These are phyloP conservation scores for Drosophila kambysellisi DNA, from an alignment of 2,888 invertebrate species.

Conservation along the genomic window DNA sequence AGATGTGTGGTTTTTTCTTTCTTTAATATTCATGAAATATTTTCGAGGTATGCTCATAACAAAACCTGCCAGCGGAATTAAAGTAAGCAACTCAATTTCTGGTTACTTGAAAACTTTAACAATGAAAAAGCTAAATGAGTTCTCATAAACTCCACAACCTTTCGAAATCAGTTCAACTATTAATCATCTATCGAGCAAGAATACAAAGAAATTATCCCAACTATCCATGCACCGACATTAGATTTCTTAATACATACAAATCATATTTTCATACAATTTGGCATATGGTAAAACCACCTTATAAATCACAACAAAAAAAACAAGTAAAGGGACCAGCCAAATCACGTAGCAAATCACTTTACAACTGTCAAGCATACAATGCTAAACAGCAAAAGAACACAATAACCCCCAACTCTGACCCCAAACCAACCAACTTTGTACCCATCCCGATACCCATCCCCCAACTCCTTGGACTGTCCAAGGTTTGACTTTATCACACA, in stretches of 20 bases:
- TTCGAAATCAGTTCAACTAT: constrained; percentile 6
- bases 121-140: not conserved
- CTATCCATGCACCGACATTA: constrained; percentile 26
- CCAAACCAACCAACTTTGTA: no score
- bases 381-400: constrained; percentile 35
- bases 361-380: constrained; percentile 74
- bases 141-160: constrained; percentile 1
- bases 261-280: constrained; percentile 66
- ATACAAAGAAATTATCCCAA: constrained; percentile 35
- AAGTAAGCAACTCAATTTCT: not conserved
- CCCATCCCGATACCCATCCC: not conserved
- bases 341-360: constrained; percentile 77
- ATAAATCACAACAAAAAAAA: not conserved
- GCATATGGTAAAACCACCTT: constrained; percentile 12
- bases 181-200: constrained; percentile 26
- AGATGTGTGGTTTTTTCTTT: not conserved
- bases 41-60: not conserved
- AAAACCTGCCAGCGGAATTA: not conserved
- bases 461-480: constrained; percentile 18
- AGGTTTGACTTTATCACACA: constrained; percentile 60
- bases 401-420: not conserved
- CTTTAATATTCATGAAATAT: not conserved
- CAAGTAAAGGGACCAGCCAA: constrained; percentile 7
- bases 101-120: not conserved
- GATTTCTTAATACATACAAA: constrained; percentile 62